These are phyloP conservation scores for Scolopax rusticola DNA, from an alignment of 2,797 vertebrate genomes.

Conservation along the genomic window DNA sequence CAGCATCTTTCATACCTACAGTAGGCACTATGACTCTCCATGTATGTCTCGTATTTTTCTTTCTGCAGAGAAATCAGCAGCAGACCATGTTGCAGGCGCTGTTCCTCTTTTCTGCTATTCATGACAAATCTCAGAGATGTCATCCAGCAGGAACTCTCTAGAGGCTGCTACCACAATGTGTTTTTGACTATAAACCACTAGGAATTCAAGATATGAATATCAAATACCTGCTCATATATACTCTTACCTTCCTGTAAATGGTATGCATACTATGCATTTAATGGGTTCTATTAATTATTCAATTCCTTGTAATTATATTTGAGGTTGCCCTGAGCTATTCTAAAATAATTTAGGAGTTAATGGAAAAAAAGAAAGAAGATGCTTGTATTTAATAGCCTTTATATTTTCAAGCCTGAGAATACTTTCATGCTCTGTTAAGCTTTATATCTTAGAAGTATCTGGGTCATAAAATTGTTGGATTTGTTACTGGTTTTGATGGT, in stretches of 20 bases:
- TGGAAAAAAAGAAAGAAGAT: not conserved
- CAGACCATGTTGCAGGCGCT: not conserved
- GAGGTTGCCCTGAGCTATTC: constrained; percentile 7
- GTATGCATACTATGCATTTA: not conserved
- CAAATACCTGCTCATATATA: not conserved
- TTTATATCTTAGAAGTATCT: not conserved
- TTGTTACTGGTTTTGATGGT: not conserved
- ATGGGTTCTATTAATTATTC: not conserved
- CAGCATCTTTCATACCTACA: not conserved
- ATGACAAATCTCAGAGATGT: not conserved
- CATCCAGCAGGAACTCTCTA: not conserved
- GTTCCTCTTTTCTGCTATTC: not conserved
- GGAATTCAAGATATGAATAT: not conserved
- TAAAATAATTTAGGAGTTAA: constrained; percentile 17
- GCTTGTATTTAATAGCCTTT: not conserved
- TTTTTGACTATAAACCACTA: not conserved
- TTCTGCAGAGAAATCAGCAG: not conserved
- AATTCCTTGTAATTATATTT: constrained; percentile 1
- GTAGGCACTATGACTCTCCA: accelerated
- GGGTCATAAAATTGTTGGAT: not conserved
- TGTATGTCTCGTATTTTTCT: not conserved
- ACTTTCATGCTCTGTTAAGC: not conserved
- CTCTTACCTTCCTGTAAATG: not conserved
- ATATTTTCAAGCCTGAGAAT: not conserved
- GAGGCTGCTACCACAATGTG: not conserved